A percentile compares a stretch with the other conserved stretches of the same genome.
These are phyloP conservation scores for Falco cherrug DNA, from an alignment of 2,797 vertebrate genomes.

Conservation along the genomic window DNA sequence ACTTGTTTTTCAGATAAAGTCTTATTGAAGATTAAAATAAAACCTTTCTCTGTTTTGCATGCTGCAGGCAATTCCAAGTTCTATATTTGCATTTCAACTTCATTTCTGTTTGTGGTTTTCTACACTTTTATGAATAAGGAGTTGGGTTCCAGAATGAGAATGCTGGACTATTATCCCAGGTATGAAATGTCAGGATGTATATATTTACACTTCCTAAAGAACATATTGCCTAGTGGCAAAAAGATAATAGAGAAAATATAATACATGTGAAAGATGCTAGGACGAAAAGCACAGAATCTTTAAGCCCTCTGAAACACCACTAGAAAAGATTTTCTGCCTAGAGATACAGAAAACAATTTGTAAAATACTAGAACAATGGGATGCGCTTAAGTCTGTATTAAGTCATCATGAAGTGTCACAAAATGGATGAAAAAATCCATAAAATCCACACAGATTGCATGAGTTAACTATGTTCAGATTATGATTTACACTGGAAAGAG, in stretches of 20 bases:
- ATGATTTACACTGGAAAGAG: conserved; percentile 58
- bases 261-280: background rate
- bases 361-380: conserved; percentile 14
- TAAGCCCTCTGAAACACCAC: background rate
- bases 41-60: background rate
- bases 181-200: background rate
- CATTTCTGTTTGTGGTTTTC: background rate
- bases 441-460: conserved; percentile 39
- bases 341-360: conserved; percentile 28
- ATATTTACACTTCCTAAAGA: background rate
- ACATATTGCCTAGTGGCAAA: background rate
- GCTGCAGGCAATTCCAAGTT: background rate
- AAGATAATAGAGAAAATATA: conserved; percentile 18
- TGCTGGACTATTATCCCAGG: background rate
- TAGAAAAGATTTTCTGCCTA: background rate
- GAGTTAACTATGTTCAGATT: conserved; percentile 55
- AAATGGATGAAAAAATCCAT: conserved; percentile 44
- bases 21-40: background rate
- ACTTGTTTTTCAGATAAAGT: background rate
- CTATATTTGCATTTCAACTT: background rate
- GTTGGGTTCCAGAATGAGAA: background rate
- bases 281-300: background rate
- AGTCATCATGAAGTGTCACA: conserved; percentile 44
- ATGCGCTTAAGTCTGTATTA: conserved; percentile 21
- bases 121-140: background rate